A percentile compares a stretch with the other conserved stretches of the same genome.
These are phyloP conservation scores for Scaptomyza graminum DNA, from an alignment of 1,140 invertebrate genomes.

Conservation along the genomic window DNA sequence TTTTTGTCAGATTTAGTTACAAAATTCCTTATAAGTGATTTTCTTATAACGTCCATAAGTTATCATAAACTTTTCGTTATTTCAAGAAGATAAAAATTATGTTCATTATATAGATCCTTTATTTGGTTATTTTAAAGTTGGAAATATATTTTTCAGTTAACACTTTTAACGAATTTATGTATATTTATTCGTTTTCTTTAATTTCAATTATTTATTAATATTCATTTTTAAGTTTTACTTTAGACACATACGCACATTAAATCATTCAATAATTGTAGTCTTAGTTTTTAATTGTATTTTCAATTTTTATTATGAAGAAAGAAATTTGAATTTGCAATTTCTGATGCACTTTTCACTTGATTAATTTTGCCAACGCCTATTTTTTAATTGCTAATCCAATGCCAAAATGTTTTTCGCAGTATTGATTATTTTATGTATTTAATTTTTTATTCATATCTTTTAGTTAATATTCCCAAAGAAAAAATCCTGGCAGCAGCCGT, in stretches of 20 bases:
- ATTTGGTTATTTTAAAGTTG: not conserved
- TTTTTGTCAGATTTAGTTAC: conserved; percentile 78
- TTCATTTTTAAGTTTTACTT: conserved; percentile 22
- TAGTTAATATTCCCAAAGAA: conserved; percentile 20
- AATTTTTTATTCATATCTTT: conserved; percentile 7
- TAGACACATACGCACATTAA: conserved; percentile 66
- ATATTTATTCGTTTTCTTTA: conserved; percentile 27
- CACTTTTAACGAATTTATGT: conserved; percentile 19
- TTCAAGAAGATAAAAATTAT: not conserved
- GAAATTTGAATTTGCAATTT: conserved; percentile 35
- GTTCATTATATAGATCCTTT: conserved; percentile 3
- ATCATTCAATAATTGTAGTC: conserved; percentile 19
- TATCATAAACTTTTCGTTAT: conserved; percentile 43
- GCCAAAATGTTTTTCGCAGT: conserved; percentile 7
- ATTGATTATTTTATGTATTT: not conserved
- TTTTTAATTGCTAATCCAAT: conserved; percentile 26
- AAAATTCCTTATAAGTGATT: conserved; percentile 83
- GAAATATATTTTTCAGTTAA: not conserved
- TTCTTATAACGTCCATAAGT: conserved; percentile 49
- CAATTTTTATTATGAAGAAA: conserved; percentile 2
- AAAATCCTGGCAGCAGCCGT: conserved; percentile 70
- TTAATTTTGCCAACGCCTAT: conserved; percentile 24
- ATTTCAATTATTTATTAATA: conserved; percentile 11
- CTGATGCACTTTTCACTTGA: conserved; percentile 64
- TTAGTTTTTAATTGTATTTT: conserved; percentile 17